phyloP scores from a whole-genome alignment of 23 tunicate species.

The Halocynthia roretzi region DNA sequence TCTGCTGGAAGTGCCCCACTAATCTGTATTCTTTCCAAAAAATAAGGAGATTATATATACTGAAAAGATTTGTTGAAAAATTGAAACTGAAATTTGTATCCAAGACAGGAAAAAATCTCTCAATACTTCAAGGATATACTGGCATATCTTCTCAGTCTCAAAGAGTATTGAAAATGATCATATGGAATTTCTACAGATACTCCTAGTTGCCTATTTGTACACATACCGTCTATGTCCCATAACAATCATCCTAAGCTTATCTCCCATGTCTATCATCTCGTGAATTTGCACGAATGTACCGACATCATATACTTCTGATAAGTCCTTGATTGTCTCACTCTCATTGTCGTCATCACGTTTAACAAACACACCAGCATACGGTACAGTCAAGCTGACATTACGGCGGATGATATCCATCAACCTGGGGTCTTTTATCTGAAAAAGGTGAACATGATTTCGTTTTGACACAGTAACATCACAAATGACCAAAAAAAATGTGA shows the following conservation, averaged over 20 bases:
- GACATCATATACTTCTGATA: conserved; percentile 59
- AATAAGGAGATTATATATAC: too few species aligned
- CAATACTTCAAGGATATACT: too few species aligned
- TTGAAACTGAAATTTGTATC: too few species aligned
- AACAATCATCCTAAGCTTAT: conserved; percentile 86
- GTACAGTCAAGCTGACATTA: conserved; percentile 67
- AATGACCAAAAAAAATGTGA: not conserved
- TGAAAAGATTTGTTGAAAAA: too few species aligned
- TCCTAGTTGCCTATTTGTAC: too few species aligned
- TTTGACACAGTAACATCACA: not conserved
- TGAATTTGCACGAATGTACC: conserved; percentile 97
- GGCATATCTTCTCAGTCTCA: too few species aligned
- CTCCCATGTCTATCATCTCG: conserved; percentile 90
- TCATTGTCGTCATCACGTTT: conserved; percentile 76
- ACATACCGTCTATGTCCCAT: conserved; percentile 89
- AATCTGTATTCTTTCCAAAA: too few species aligned
- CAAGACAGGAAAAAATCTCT: too few species aligned
- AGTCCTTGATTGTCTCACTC: conserved; percentile 45
- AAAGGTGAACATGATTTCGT: not conserved
- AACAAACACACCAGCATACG: conserved; percentile 97
- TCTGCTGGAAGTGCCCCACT: too few species aligned
- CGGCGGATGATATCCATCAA: conserved; percentile 68
- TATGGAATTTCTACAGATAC: too few species aligned
- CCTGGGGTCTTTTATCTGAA: conserved; percentile 69
- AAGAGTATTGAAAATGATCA: too few species aligned